A percentile compares a stretch with the other conserved stretches of the same genome.
Conservation (phyloP, 2,113 vertebrate genomes). For the Ictidomys tridecemlineatus region DNA sequence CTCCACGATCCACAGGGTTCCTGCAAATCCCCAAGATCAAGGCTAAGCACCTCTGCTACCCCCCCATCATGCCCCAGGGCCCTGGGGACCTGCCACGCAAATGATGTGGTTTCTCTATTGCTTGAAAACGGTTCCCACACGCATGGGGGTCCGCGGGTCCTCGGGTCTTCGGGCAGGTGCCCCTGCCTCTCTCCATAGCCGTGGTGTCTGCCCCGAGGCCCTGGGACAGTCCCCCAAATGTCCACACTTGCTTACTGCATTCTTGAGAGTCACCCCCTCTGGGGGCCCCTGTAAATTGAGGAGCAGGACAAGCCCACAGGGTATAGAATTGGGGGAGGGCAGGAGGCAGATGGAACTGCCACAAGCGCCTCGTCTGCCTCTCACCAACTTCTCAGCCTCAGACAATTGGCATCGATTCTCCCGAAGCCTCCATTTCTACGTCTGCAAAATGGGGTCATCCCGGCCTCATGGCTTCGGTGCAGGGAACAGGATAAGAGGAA, state of each 20-base stretch:
- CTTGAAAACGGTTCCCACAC: not conserved
- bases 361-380: not conserved
- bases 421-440: not conserved
- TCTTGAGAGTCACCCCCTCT: not conserved
- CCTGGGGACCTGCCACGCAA: conserved; percentile 15
- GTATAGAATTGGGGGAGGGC: too few species aligned
- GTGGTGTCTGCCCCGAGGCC: not conserved
- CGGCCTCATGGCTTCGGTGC: not conserved
- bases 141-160: not conserved
- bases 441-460: not conserved
- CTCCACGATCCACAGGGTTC: not conserved
- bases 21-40: not conserved
- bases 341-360: not conserved
- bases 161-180: not conserved
- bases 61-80: not conserved
- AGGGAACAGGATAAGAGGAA: not conserved
- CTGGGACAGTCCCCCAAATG: fast-evolving
- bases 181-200: not conserved
- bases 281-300: not conserved
- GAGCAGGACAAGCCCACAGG: not conserved
- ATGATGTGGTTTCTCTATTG: conserved; percentile 55
- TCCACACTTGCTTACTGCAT: not conserved
- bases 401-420: not conserved
- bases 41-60: not conserved
- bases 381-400: fast-evolving